Conservation (phyloP, 1,140 invertebrate species). For the Lerema accius region DNA sequence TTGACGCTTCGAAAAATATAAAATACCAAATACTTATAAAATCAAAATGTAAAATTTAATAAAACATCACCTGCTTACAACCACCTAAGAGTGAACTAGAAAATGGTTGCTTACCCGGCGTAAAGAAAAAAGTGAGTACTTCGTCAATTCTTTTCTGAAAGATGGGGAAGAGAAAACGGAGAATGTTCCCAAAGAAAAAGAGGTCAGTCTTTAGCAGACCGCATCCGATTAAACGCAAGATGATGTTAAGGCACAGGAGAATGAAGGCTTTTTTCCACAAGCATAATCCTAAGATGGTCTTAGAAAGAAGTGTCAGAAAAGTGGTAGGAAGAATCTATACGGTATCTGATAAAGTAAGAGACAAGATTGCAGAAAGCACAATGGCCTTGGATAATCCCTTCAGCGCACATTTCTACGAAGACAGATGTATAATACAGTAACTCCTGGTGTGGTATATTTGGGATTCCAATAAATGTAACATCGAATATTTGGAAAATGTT, state of each 20-base stretch:
- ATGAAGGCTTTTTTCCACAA: slow-evolving; percentile 63
- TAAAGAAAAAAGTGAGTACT: slow-evolving; percentile 19
- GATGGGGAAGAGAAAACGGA: slow-evolving; percentile 55
- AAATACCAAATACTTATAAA: slow-evolving; percentile 32
- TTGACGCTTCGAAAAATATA: slow-evolving; percentile 11
- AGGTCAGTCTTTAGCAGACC: slow-evolving; percentile 63
- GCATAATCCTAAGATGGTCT: slow-evolving; percentile 48
- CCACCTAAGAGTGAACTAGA: slow-evolving; percentile 18
- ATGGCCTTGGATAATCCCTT: slow-evolving; percentile 63
- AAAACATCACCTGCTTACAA: slow-evolving; percentile 6
- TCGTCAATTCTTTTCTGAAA: slow-evolving; percentile 5
- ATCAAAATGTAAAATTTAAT: slow-evolving; percentile 37
- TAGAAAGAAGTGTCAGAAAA: slow-evolving; percentile 50
- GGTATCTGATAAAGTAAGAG: slow-evolving; percentile 59
- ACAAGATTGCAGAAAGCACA: slow-evolving; percentile 62
- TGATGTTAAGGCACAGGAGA: slow-evolving; percentile 53
- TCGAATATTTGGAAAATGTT: background rate
- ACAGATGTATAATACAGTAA: slow-evolving; percentile 58
- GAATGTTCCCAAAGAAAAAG: slow-evolving; percentile 60
- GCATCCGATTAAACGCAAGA: slow-evolving; percentile 63
- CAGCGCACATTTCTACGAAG: slow-evolving; percentile 63
- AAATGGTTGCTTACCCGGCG: slow-evolving; percentile 29
- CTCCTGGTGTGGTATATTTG: background rate
- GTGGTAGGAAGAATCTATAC: slow-evolving; percentile 60
- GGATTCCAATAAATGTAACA: slow-evolving; percentile 17